Evolutionary conservation across 2,888 invertebrate genomes (phyloP).

Genomic region (Erannis defoliaria): DNA sequence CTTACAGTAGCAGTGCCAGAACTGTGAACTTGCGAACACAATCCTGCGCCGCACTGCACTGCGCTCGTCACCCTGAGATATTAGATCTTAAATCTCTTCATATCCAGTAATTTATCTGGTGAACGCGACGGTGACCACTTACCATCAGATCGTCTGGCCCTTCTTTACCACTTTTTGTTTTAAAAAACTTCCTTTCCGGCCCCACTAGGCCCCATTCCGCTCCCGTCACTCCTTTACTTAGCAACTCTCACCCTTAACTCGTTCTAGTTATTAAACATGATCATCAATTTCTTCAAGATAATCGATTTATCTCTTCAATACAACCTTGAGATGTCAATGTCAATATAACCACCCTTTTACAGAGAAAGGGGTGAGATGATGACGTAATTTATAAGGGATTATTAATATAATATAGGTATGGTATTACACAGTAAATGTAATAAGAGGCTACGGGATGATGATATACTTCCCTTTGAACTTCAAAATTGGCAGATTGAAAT

Average conservation of each 20-base stretch:
- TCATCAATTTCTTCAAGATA: slow-evolving; percentile 13
- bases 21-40: too few species aligned
- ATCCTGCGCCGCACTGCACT: too few species aligned
- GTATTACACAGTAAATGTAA: slow-evolving; percentile 29
- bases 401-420: slow-evolving; percentile 32
- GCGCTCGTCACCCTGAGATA: too few species aligned
- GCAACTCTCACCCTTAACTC: not conserved
- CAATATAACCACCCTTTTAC: slow-evolving; percentile 19
- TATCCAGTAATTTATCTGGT: too few species aligned
- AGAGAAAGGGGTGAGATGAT: slow-evolving; percentile 25
- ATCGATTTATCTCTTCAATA: slow-evolving; percentile 24
- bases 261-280: not conserved
- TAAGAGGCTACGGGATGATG: slow-evolving; percentile 25
- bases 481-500: slow-evolving; percentile 25
- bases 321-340: slow-evolving; percentile 33
- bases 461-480: slow-evolving; percentile 25
- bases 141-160: too few species aligned
- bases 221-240: not conserved
- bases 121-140: too few species aligned
- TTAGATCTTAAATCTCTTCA: too few species aligned
- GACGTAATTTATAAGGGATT: slow-evolving; percentile 33
- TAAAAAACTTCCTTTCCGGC: too few species aligned
- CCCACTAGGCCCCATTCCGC: not conserved
- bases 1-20: too few species aligned
- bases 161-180: too few species aligned